A percentile compares a stretch with the other conserved stretches of the same genome.
Conservation (phyloP, 2,888 invertebrate species). For the Poecilobothrus nobilitatus region DNA sequence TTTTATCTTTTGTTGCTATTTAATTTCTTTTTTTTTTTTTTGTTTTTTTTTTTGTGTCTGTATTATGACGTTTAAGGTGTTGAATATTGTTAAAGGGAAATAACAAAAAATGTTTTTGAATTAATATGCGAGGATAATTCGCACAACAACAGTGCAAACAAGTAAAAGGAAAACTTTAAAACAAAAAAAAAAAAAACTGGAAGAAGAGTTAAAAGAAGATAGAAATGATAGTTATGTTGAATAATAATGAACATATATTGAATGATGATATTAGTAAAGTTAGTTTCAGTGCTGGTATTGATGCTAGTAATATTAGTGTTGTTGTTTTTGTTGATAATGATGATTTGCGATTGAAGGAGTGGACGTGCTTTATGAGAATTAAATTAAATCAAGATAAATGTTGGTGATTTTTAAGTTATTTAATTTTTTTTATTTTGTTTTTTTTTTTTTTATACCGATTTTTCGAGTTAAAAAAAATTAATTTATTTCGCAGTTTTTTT, state of each 20-base stretch:
- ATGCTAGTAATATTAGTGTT: not conserved
- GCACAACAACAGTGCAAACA: not conserved
- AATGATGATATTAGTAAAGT: not conserved
- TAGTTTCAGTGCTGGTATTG: not conserved
- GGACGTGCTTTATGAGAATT: conserved; percentile 3
- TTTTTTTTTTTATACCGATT: no score
- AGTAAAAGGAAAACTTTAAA: not conserved
- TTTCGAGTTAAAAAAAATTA: no score
- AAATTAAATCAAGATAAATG: conserved; percentile 6
- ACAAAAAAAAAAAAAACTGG: not conserved
- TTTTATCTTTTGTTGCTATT: no score
- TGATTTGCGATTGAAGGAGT: conserved; percentile 6
- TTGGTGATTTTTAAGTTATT: not conserved
- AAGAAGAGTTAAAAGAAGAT: not conserved
- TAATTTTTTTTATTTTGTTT: no score
- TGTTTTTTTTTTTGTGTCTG: no score
- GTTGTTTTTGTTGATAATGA: not conserved
- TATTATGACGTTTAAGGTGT: not conserved
- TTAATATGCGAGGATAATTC: not conserved
- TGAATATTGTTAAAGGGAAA: not conserved
- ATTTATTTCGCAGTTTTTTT: no score
- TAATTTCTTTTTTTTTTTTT: no score
- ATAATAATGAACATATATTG: no score
- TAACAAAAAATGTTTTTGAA: no score
- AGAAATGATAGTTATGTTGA: no score